Conservation (phyloP, 2,797 vertebrate species). For the Anomalospiza imberbis region DNA sequence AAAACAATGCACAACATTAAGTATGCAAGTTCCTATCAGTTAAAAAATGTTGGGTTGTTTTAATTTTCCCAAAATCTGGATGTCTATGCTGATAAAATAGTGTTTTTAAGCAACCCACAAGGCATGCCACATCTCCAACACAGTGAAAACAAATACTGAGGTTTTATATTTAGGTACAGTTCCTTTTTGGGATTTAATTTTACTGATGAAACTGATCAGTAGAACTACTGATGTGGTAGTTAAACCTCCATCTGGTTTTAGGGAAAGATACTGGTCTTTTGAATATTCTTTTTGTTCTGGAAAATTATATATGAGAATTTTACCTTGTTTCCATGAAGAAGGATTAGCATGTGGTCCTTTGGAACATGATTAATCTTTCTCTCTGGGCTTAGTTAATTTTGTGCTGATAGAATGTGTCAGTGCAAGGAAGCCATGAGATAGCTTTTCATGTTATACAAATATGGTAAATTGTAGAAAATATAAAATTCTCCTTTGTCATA, state of each 20-base stretch:
- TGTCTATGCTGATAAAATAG: not conserved
- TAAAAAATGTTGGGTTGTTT: not conserved
- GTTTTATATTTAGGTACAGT: not conserved
- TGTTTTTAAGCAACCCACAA: not conserved
- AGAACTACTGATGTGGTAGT: not conserved
- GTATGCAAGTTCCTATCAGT: not conserved
- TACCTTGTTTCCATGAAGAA: not conserved
- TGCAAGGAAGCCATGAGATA: not conserved
- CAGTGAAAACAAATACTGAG: not conserved
- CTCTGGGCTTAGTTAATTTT: not conserved
- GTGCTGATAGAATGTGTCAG: not conserved
- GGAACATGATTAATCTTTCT: not conserved
- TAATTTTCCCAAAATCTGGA: not conserved
- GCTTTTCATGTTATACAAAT: not conserved
- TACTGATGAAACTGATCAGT: not conserved
- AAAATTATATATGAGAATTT: not conserved
- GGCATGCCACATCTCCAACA: accelerated
- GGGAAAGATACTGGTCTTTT: not conserved
- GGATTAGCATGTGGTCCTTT: not conserved
- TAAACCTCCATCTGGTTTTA: not conserved
- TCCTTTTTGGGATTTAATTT: not conserved
- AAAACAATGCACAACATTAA: not conserved
- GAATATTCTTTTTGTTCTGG: not conserved
- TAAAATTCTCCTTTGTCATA: not conserved
- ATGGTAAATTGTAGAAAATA: not conserved